Evolutionary conservation across 2,888 invertebrate genomes (phyloP).

Genomic region (Meiosimyza decipiens): DNA sequence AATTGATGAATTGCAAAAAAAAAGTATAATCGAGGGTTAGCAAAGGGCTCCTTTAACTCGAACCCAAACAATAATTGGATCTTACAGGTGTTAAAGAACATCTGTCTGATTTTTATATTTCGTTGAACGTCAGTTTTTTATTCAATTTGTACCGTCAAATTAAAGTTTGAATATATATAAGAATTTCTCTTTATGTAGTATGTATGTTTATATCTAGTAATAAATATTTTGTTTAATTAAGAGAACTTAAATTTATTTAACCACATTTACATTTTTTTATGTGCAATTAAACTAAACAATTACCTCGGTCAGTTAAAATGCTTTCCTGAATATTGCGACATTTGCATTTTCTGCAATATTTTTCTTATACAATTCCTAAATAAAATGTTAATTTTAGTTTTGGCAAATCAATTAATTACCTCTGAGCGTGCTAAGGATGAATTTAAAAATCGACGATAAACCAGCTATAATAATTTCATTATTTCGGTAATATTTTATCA

Average conservation of each 20-base stretch:
- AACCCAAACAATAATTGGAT: too few species aligned
- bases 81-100: too few species aligned
- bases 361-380: slow-evolving; percentile 21
- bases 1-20: too few species aligned
- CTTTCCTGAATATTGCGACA: not conserved
- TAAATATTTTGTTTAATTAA: too few species aligned
- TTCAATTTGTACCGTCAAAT: too few species aligned
- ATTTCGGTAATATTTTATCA: slow-evolving; percentile 14
- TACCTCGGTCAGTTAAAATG: slow-evolving; percentile 5
- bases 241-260: slow-evolving; percentile 6
- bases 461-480: slow-evolving; percentile 21
- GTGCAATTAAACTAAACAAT: slow-evolving; percentile 6
- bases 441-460: slow-evolving; percentile 16
- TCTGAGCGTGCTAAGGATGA: slow-evolving; percentile 28
- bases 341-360: not conserved
- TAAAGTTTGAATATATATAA: too few species aligned
- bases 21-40: too few species aligned
- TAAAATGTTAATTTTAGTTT: slow-evolving; percentile 19
- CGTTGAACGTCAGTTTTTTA: too few species aligned
- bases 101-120: too few species aligned
- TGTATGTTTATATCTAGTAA: too few species aligned
- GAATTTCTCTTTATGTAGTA: too few species aligned
- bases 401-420: slow-evolving; percentile 29
- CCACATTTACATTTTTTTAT: not conserved
- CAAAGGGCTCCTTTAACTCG: too few species aligned